A percentile compares a stretch with the other conserved stretches of the same genome.
phyloP scores from a whole-genome alignment of 2,113 vertebrate genomes.

The Acrocephalus arundinaceus region DNA sequence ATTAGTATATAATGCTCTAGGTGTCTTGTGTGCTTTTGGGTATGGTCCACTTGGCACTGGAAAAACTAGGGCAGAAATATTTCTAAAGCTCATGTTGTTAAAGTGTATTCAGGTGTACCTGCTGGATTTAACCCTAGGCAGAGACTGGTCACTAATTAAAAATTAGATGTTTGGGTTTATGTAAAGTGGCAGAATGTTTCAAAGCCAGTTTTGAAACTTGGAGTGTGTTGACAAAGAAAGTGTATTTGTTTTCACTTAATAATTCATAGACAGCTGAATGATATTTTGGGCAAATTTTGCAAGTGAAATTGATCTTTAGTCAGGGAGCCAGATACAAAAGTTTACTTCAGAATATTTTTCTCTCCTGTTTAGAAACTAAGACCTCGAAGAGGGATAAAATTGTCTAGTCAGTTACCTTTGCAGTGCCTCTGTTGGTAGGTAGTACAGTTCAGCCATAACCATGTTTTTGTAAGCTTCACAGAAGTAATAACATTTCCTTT shows the following conservation, averaged over 20 bases:
- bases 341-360: not conserved
- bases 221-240: not conserved
- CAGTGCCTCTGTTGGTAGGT: not conserved
- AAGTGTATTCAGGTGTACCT: not conserved
- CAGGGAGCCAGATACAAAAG: not conserved
- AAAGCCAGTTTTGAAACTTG: not conserved
- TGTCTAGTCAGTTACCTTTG: not conserved
- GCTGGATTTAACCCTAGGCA: not conserved
- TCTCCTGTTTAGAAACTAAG: not conserved
- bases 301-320: not conserved
- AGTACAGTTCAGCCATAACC: conserved; percentile 15
- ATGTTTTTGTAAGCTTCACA: conserved; percentile 23
- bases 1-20: fast-evolving
- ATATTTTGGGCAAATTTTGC: not conserved
- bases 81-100: fast-evolving
- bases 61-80: not conserved
- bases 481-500: conserved; percentile 37
- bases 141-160: not conserved
- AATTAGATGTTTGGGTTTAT: not conserved
- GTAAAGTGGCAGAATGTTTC: not conserved
- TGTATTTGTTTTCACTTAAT: not conserved
- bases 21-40: fast-evolving
- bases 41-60: fast-evolving
- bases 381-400: not conserved
- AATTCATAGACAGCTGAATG: not conserved